A percentile compares a stretch with the other conserved stretches of the same genome.
Evolutionary conservation across 2,797 vertebrate genomes (phyloP).

Genomic region (Halcyon smyrnensis): DNA sequence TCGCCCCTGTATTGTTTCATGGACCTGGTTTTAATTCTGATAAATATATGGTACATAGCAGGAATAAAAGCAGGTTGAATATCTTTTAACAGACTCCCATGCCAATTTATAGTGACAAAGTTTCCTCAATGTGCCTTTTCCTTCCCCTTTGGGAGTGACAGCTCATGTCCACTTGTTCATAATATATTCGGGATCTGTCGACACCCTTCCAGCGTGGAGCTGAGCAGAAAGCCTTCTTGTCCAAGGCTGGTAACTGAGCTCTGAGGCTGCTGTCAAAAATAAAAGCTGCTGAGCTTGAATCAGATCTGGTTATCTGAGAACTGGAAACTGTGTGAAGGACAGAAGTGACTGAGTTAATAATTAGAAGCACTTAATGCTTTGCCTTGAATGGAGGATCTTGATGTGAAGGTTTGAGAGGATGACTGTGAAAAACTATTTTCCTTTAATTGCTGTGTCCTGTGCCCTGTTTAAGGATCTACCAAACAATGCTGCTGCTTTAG

Average conservation of each 20-base stretch:
- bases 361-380: background rate
- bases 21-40: background rate
- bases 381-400: background rate
- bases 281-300: slow-evolving; percentile 77
- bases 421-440: background rate
- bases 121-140: background rate
- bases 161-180: slow-evolving; percentile 35
- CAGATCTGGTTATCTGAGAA: slow-evolving; percentile 65
- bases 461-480: background rate
- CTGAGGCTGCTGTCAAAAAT: slow-evolving; percentile 67
- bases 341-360: background rate
- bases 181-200: slow-evolving; percentile 66
- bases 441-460: background rate
- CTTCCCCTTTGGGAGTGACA: background rate
- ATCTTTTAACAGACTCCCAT: background rate
- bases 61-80: background rate
- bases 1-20: background rate
- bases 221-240: slow-evolving; percentile 26
- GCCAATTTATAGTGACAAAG: background rate
- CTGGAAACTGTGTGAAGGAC: slow-evolving; percentile 24
- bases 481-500: background rate
- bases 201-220: slow-evolving; percentile 7
- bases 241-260: slow-evolving; percentile 64
- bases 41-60: background rate
- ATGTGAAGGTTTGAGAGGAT: background rate